Conservation (phyloP, 1,140 invertebrate species). For the Drosophila elegans region DNA sequence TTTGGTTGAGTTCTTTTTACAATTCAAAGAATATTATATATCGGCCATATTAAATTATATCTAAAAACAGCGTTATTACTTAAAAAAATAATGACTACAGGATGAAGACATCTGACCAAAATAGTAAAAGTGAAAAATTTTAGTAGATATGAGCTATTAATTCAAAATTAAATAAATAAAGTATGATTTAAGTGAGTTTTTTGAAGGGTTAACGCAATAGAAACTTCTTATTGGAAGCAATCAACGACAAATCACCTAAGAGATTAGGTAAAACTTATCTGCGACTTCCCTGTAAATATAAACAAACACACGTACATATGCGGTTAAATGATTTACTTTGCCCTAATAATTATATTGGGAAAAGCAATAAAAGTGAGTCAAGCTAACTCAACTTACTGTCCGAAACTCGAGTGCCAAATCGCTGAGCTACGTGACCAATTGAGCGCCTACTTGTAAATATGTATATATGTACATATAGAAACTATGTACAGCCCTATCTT, state of each 20-base stretch:
- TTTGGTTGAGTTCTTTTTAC: too few relatives aligned
- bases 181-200: neutral
- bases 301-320: neutral
- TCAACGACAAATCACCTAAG: slow-evolving; percentile 53
- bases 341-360: slow-evolving; percentile 24
- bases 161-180: neutral
- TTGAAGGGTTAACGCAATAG: neutral
- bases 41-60: too few relatives aligned
- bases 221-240: slow-evolving; percentile 20
- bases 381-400: slow-evolving; percentile 2
- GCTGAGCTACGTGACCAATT: slow-evolving; percentile 70
- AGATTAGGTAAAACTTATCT: slow-evolving; percentile 66
- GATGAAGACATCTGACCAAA: too few relatives aligned
- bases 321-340: neutral
- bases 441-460: neutral
- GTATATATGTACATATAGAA: slow-evolving; percentile 9
- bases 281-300: slow-evolving; percentile 25
- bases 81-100: too few relatives aligned
- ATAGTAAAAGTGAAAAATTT: too few relatives aligned
- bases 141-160: too few relatives aligned
- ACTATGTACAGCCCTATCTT: slow-evolving; percentile 11
- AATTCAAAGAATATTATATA: too few relatives aligned
- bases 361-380: slow-evolving; percentile 28
- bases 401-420: slow-evolving; percentile 6
- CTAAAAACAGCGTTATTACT: too few relatives aligned